Evolutionary conservation across 2,888 invertebrate genomes (phyloP).

Genomic region (Cryptophagus acutangulus): DNA sequence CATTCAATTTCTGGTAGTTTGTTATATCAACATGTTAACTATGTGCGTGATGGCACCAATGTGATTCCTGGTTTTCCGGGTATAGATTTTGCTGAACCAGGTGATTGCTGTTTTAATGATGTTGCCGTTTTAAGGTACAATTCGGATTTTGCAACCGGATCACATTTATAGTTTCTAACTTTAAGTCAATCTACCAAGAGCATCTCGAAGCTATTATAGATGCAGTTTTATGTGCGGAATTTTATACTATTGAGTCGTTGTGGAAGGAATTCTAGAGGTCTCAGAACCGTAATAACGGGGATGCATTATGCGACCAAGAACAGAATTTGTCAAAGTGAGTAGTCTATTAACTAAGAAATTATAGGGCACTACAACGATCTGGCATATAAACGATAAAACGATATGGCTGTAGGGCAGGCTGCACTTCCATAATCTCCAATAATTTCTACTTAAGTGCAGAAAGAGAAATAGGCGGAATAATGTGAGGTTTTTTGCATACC

Average conservation of each 20-base stretch:
- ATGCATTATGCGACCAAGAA: slow-evolving; percentile 73
- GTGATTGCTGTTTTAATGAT: slow-evolving; percentile 72
- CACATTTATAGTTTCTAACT: slow-evolving; percentile 16
- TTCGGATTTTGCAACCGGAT: background rate
- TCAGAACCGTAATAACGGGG: slow-evolving; percentile 68
- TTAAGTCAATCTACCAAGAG: slow-evolving; percentile 67
- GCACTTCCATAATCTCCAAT: too few relatives aligned
- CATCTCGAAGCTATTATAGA: slow-evolving; percentile 92
- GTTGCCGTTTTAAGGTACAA: slow-evolving; percentile 68
- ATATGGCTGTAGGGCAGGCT: too few relatives aligned
- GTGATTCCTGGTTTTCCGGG: slow-evolving; percentile 78
- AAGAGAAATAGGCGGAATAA: too few relatives aligned
- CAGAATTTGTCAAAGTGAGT: slow-evolving; percentile 69
- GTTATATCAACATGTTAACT: slow-evolving; percentile 61
- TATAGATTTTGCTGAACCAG: slow-evolving; percentile 60
- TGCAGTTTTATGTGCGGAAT: slow-evolving; percentile 85
- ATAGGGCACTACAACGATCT: too few relatives aligned
- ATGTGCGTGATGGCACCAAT: slow-evolving; percentile 72
- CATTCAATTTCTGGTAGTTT: slow-evolving; percentile 37
- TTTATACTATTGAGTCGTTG: slow-evolving; percentile 81
- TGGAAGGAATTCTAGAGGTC: slow-evolving; percentile 93
- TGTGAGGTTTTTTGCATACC: too few relatives aligned
- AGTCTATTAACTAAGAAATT: too few relatives aligned
- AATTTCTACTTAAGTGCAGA: too few relatives aligned
- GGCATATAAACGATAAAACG: too few relatives aligned